phyloP scores from a whole-genome alignment of 2,113 vertebrate genomes.

The Oncorhynchus gorbuscha region DNA sequence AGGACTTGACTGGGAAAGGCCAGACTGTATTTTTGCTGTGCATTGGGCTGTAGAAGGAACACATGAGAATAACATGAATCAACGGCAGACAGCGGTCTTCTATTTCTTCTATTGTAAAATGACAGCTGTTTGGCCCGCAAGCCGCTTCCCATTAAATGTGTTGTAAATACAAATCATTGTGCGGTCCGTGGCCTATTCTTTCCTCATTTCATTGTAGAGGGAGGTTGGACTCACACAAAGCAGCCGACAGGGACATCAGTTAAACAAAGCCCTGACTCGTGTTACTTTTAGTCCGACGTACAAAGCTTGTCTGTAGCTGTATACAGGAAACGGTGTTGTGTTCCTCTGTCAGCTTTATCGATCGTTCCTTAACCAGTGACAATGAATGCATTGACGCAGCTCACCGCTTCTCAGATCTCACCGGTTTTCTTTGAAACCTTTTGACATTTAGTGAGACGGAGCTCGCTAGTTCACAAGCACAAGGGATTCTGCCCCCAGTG shows the following conservation, averaged over 20 bases:
- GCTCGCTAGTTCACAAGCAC: conserved; percentile 8
- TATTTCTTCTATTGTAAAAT: not conserved
- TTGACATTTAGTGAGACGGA: conserved; percentile 27
- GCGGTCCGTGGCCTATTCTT: conserved; percentile 1
- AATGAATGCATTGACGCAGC: conserved; percentile 33
- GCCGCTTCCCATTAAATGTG: not conserved
- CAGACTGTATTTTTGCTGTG: not conserved
- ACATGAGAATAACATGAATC: not conserved
- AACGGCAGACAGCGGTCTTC: not conserved
- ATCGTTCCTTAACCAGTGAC: conserved; percentile 24
- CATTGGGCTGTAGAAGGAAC: not conserved
- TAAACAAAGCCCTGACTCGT: not conserved
- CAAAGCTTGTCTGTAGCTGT: not conserved
- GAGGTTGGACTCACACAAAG: conserved; percentile 6
- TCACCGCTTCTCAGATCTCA: conserved; percentile 30
- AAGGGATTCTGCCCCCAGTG: not conserved
- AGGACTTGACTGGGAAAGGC: not conserved
- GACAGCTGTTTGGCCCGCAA: not conserved
- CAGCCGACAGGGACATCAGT: not conserved
- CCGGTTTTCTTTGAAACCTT: conserved; percentile 28
- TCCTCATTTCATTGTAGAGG: not conserved
- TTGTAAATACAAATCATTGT: not conserved
- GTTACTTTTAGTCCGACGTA: conserved; percentile 5
- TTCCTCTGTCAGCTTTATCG: conserved; percentile 38
- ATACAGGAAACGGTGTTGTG: not conserved